Evolutionary conservation across 1,140 invertebrate genomes (phyloP).

Genomic region (Drosophila chauvacae): DNA sequence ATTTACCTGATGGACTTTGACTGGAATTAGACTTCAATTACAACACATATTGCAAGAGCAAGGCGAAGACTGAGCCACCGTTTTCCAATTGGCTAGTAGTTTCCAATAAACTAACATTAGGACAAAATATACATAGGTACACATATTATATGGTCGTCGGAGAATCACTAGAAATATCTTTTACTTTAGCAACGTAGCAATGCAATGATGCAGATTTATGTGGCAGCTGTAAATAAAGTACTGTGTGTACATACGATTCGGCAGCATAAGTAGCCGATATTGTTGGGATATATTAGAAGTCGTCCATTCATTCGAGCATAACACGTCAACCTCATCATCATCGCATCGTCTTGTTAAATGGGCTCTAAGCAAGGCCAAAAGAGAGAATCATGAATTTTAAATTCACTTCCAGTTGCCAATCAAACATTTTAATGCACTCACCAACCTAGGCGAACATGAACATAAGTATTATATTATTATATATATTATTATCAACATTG

Average conservation of each 20-base stretch:
- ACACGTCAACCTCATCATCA: conserved; percentile 54
- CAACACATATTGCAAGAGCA: conserved; percentile 44
- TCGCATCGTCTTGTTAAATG: conserved; percentile 53
- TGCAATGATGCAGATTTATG: conserved; percentile 6
- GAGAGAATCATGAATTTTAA: conserved; percentile 56
- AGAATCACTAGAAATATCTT: conserved; percentile 22
- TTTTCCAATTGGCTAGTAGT: conserved; percentile 48
- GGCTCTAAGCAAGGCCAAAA: conserved; percentile 46
- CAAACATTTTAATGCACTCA: conserved; percentile 43
- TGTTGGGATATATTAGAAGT: conserved; percentile 52
- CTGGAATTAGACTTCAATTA: conserved; percentile 46
- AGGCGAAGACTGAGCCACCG: conserved; percentile 59
- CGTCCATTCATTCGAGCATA: conserved; percentile 55
- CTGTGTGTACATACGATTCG: conserved; percentile 37
- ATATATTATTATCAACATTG: conserved; percentile 43
- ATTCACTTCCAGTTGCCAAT: conserved; percentile 61
- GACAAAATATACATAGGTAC: conserved; percentile 41
- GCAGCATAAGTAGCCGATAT: conserved; percentile 17
- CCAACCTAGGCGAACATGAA: conserved; percentile 10
- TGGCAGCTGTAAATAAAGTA: conserved; percentile 29
- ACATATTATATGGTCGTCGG: conserved; percentile 15
- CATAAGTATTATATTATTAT: conserved; percentile 39
- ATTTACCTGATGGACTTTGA: conserved; percentile 16
- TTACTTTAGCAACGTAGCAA: conserved; percentile 37
- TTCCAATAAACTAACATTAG: conserved; percentile 41